These are phyloP conservation scores for Formica exsecta DNA, from an alignment of 1,140 invertebrate species.

Conservation along the genomic window DNA sequence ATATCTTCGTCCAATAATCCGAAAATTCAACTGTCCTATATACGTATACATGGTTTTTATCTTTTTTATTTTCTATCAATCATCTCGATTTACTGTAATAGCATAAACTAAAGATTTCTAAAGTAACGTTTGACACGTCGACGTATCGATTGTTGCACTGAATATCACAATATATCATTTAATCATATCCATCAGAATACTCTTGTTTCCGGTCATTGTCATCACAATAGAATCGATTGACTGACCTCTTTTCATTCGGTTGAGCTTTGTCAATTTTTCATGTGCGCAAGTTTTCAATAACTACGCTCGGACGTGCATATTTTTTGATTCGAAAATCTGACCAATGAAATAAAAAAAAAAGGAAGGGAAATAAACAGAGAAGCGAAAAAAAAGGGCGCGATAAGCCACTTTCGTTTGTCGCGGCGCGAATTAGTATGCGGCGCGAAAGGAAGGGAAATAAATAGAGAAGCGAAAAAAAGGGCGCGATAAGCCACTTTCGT, in stretches of 20 bases:
- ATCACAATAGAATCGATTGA: slow-evolving; percentile 31
- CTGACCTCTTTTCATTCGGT: slow-evolving; percentile 12
- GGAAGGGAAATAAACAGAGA: background rate
- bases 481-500: slow-evolving; percentile 24
- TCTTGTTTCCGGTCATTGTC: background rate
- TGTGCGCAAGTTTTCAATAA: slow-evolving; percentile 30
- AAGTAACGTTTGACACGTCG: slow-evolving; percentile 2
- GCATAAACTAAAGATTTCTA: background rate
- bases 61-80: slow-evolving; percentile 1
- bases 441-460: slow-evolving; percentile 1
- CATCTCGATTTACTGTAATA: background rate
- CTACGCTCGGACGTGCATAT: slow-evolving; percentile 24
- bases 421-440: slow-evolving; percentile 64
- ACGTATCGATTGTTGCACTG: background rate
- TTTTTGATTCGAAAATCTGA: slow-evolving; percentile 35
- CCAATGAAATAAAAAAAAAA: slow-evolving; percentile 1
- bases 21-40: background rate
- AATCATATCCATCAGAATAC: background rate
- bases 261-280: slow-evolving; percentile 34
- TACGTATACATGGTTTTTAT: background rate
- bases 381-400: background rate
- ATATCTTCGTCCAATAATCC: background rate
- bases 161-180: slow-evolving; percentile 18
- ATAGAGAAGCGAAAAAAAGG: background rate
- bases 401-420: slow-evolving; percentile 28